A percentile compares a stretch with the other conserved stretches of the same genome.
Conservation (phyloP, 1,140 invertebrate species). For the Portunus trituberculatus region DNA sequence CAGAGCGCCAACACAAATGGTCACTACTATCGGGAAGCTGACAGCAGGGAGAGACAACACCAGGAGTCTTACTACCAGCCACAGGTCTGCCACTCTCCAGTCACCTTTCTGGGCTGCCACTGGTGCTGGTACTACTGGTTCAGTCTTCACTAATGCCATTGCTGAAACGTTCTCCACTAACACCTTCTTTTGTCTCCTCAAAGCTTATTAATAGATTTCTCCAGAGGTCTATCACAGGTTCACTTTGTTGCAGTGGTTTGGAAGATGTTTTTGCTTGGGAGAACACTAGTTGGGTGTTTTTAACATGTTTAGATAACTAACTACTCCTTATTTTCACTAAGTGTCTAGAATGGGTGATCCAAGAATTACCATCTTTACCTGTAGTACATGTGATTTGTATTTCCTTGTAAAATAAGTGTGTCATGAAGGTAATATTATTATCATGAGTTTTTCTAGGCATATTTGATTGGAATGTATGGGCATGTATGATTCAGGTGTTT, state of each 20-base stretch:
- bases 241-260: no score
- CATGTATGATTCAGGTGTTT: neutral
- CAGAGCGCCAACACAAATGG: slow-evolving; percentile 56
- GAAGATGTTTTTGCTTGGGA: neutral
- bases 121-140: neutral
- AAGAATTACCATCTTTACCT: neutral
- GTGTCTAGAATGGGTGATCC: no score
- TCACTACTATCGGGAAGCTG: slow-evolving; percentile 63
- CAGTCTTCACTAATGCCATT: neutral
- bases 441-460: neutral
- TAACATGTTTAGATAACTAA: neutral
- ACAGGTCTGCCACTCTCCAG: slow-evolving; percentile 63
- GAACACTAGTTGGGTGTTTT: neutral
- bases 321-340: neutral
- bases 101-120: neutral
- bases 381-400: neutral
- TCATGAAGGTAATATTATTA: slow-evolving; percentile 5
- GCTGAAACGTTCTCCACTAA: neutral
- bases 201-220: slow-evolving; percentile 4
- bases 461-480: neutral
- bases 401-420: neutral
- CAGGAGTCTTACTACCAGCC: slow-evolving; percentile 55
- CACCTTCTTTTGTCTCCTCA: neutral
- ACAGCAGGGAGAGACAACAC: slow-evolving; percentile 51
- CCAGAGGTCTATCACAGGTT: neutral